Evolutionary conservation across 2,888 invertebrate genomes (phyloP), one percentile per base, ranked within the genome.

Genomic region (Acanthosepion esculentum): DNA sequence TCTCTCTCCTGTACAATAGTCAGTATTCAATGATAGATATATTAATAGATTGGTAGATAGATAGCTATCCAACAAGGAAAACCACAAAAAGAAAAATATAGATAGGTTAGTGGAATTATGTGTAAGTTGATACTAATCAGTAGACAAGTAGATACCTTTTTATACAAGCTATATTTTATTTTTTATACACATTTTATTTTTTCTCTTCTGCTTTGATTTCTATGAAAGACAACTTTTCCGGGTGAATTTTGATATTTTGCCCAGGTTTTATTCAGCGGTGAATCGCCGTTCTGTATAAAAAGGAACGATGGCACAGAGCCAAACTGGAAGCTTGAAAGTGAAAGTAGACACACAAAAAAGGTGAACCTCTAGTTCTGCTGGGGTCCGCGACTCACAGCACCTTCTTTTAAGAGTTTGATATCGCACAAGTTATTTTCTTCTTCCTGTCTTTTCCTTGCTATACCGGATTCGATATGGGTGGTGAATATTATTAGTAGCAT

Each of bases 181-280:
- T 78, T 78, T 78, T 78, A n/a, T n/a, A n/a, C 10, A 78, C 29
- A 29, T 10, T n/a, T 78, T 59, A n/a, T n/a, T 78, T 10, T 18
- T 78, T 78, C 18, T 10, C n/a, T 23, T 59, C 20, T 59, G 59
- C 59, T 78, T 78, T 78, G 78, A 78, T 78, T 78, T 78, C 78
- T 15, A 78, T 78, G 29, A 78, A 78, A 78, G 78, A 78, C 78
- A 78, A 78, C 78, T 29, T 78, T 78, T 78, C 78, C 78, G 78
- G 78, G 78, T 78, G 29, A 78, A 78, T 78, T 78, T 78, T 78
- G 78, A 78, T 78, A 78, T 78, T 78, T 78, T 78, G 78, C 78
- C 78, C 78, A 78, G 78, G 78, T n/a, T 78, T 78, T 78, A 29
- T 78, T n/a, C 78, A 78, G n/a, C 78, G n/a, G 7, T 78, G 10